Evolutionary conservation across 1,140 invertebrate genomes (phyloP).

Genomic region (Radopholus similis): DNA sequence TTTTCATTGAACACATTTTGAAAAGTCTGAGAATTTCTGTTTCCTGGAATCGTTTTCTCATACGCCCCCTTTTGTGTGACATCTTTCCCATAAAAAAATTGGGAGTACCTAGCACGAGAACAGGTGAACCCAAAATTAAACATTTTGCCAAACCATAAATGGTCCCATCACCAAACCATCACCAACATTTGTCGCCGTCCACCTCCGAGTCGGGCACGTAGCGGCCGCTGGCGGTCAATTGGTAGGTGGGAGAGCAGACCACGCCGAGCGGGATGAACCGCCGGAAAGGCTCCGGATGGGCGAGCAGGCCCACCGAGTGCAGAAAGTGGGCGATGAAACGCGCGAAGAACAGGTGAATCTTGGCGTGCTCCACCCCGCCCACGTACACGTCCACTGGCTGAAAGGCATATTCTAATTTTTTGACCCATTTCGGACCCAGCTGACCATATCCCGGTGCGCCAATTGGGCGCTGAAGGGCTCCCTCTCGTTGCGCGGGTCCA

Average conservation of each 20-base stretch:
- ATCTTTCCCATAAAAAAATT: too few species aligned
- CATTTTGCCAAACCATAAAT: too few species aligned
- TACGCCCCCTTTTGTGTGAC: too few species aligned
- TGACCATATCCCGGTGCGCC: conserved; percentile 66
- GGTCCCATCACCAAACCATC: background rate
- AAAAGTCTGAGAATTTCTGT: too few species aligned
- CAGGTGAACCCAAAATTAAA: too few species aligned
- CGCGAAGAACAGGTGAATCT: conserved; percentile 91
- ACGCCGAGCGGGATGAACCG: conserved; percentile 86
- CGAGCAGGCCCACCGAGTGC: conserved; percentile 71
- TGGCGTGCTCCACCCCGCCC: conserved; percentile 65
- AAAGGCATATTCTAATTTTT: background rate
- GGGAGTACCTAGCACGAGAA: too few species aligned
- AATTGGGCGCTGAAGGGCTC: conserved; percentile 71
- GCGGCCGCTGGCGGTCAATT: conserved; percentile 72
- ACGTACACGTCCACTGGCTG: conserved; percentile 57
- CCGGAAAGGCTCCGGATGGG: conserved; percentile 79
- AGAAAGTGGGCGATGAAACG: conserved; percentile 90
- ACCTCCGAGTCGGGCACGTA: conserved; percentile 76
- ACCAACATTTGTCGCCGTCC: conserved; percentile 56
- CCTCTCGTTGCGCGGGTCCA: conserved; percentile 75
- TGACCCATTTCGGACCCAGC: background rate
- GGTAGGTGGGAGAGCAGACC: conserved; percentile 82
- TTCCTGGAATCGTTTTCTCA: too few species aligned
- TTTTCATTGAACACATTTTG: too few species aligned